These are phyloP conservation scores for Drosophila albomicans DNA, from an alignment of 1,140 invertebrate species.

Conservation along the genomic window DNA sequence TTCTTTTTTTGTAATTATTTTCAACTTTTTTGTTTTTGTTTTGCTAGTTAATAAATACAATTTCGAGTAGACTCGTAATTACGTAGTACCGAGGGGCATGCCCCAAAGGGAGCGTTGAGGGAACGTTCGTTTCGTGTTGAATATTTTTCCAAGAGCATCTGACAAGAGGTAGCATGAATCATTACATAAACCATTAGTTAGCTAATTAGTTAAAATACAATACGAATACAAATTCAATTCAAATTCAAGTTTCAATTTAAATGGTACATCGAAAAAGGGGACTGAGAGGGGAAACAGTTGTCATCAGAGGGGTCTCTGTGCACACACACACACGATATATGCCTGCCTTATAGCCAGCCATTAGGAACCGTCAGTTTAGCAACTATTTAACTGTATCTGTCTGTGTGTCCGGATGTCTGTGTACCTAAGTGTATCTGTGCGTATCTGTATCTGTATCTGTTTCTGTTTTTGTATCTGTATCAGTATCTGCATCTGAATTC, in stretches of 20 bases:
- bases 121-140: conserved; percentile 39
- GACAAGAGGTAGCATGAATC: conserved; percentile 76
- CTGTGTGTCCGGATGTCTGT: conserved; percentile 19
- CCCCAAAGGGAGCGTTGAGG: conserved; percentile 26
- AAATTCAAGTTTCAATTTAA: conserved; percentile 22
- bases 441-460: conserved; percentile 13
- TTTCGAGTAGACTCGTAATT: conserved; percentile 51
- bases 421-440: conserved; percentile 11
- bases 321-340: conserved; percentile 67
- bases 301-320: conserved; percentile 67
- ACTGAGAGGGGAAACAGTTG: not conserved
- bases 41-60: conserved; percentile 61
- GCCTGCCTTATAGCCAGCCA: conserved; percentile 74
- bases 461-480: conserved; percentile 20
- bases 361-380: conserved; percentile 80
- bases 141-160: conserved; percentile 55
- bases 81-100: conserved; percentile 23
- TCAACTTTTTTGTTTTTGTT: conserved; percentile 11
- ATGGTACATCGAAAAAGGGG: conserved; percentile 45
- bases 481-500: conserved; percentile 27
- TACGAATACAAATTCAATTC: conserved; percentile 50
- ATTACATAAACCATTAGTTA: conserved; percentile 57
- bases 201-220: conserved; percentile 51
- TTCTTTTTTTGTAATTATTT: conserved; percentile 26
- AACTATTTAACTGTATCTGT: conserved; percentile 58